These are phyloP conservation scores for Agrochola lota DNA, from an alignment of 2,888 invertebrate species.

Conservation along the genomic window DNA sequence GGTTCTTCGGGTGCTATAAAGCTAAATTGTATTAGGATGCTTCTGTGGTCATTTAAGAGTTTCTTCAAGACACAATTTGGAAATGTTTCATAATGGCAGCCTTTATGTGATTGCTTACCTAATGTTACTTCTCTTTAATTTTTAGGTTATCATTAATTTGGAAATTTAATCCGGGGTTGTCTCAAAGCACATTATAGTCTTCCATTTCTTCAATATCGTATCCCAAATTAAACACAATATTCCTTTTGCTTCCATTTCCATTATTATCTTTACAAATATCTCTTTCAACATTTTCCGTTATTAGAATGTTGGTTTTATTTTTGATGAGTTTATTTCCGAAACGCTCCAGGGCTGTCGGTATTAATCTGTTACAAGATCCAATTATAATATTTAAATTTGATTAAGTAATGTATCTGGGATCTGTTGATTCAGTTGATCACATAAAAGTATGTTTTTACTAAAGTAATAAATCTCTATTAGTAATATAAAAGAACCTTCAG, in stretches of 20 bases:
- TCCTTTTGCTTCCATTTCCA: conserved; percentile 22
- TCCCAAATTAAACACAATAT: conserved; percentile 43
- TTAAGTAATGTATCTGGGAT: conserved; percentile 35
- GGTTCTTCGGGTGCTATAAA: neutral
- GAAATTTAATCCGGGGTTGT: conserved; percentile 17
- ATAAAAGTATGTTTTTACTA: neutral
- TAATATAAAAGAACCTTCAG: neutral
- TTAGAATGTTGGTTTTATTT: conserved; percentile 47
- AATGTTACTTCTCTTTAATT: neutral
- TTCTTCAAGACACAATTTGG: conserved; percentile 4
- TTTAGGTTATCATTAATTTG: neutral
- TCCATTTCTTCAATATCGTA: conserved; percentile 18
- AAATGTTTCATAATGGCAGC: neutral
- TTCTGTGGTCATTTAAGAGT: neutral
- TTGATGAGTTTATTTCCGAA: conserved; percentile 22
- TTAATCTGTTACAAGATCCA: conserved; percentile 48
- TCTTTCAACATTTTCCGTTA: conserved; percentile 39
- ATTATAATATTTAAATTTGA: conserved; percentile 58
- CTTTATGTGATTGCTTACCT: neutral
- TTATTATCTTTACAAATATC: conserved; percentile 45
- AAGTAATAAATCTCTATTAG: conserved; percentile 18
- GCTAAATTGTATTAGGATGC: conserved; percentile 11
- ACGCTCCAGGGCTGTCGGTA: conserved; percentile 21
- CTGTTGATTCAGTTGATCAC: conserved; percentile 14
- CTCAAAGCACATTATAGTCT: conserved; percentile 21